These are phyloP conservation scores for Jordanella pulchra DNA, from an alignment of 2,797 vertebrate species.

Conservation along the genomic window DNA sequence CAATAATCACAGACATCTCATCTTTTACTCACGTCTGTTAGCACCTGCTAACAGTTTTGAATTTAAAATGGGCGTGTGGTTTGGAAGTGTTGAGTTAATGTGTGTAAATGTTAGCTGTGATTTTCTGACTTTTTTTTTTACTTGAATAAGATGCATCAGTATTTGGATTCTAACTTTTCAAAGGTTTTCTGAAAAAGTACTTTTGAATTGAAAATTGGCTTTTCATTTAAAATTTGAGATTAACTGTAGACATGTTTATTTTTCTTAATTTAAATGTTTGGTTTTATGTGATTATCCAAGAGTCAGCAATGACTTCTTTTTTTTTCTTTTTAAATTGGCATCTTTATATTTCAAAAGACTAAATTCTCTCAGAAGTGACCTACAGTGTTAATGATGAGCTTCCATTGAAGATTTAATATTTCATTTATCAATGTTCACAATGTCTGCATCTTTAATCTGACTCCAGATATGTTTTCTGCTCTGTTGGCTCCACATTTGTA, in stretches of 20 bases:
- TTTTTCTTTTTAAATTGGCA: no score
- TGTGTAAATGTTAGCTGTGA: background rate
- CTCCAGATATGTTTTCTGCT: conserved; percentile 14
- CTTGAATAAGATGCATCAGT: background rate
- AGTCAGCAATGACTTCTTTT: no score
- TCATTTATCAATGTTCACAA: background rate
- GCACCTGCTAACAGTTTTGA: background rate
- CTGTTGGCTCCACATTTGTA: conserved; percentile 13
- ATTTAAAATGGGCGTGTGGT: background rate
- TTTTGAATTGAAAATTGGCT: no score
- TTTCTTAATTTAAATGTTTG: no score
- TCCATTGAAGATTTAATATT: background rate
- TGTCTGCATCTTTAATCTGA: background rate
- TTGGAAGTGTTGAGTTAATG: background rate
- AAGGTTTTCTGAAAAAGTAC: no score
- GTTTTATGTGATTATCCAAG: no score
- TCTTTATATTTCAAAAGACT: no score
- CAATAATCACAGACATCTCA: background rate
- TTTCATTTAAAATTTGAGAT: no score
- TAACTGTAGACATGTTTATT: no score
- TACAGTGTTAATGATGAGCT: background rate
- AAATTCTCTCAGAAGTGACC: background rate
- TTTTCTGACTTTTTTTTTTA: background rate
- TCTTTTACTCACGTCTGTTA: background rate
- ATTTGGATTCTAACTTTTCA: background rate